Evolutionary conservation across 2,888 invertebrate genomes (phyloP).

Genomic region (Sesia bembeciformis): DNA sequence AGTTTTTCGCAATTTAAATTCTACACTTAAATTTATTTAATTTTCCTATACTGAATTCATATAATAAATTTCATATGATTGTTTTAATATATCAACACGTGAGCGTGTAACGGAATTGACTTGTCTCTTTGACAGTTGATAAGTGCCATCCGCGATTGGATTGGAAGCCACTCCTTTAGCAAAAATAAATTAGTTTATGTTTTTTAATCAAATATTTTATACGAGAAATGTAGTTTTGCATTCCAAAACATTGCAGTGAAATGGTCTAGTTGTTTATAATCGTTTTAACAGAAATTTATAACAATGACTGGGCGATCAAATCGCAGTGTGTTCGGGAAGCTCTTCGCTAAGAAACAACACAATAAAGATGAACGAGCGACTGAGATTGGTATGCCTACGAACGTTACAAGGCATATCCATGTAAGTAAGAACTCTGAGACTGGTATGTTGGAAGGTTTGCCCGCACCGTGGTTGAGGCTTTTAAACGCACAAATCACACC

Average conservation of each 20-base stretch:
- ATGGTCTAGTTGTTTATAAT: slow-evolving; percentile 37
- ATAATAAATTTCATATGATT: too few relatives aligned
- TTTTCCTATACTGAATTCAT: too few relatives aligned
- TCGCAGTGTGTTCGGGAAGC: slow-evolving; percentile 65
- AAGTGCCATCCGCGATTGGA: slow-evolving; percentile 41
- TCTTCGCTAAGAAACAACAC: slow-evolving; percentile 61
- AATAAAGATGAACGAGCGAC: slow-evolving; percentile 70
- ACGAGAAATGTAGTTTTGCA: slow-evolving; percentile 43
- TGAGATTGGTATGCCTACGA: slow-evolving; percentile 88
- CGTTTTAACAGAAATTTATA: slow-evolving; percentile 25
- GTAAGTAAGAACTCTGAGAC: slow-evolving; percentile 88
- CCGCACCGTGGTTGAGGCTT: slow-evolving; percentile 85
- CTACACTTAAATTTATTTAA: too few relatives aligned
- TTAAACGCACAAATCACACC: slow-evolving; percentile 88
- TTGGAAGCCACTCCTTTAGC: slow-evolving; percentile 55
- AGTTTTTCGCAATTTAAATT: too few relatives aligned
- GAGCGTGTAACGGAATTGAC: neutral
- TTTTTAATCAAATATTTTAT: slow-evolving; percentile 23
- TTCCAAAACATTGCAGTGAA: slow-evolving; percentile 12
- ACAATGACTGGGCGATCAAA: slow-evolving; percentile 67
- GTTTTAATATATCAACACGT: too few relatives aligned
- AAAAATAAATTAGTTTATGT: slow-evolving; percentile 28
- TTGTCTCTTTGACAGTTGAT: slow-evolving; percentile 23
- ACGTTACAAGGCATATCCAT: slow-evolving; percentile 89
- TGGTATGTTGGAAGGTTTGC: slow-evolving; percentile 89